A percentile compares a stretch with the other conserved stretches of the same genome.
Evolutionary conservation across 1,140 invertebrate species (phyloP).

Genomic region (Octopus sinensis): DNA sequence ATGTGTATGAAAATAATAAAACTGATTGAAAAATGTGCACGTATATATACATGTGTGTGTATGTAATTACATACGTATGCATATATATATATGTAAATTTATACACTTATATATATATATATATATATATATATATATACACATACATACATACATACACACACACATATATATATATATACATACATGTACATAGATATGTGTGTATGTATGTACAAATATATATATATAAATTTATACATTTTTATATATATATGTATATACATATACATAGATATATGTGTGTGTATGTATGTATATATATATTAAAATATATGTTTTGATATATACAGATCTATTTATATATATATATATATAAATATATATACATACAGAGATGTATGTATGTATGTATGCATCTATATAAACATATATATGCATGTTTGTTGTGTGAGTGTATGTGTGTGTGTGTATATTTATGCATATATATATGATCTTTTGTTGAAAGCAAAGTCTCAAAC

Average conservation of each 20-base stretch:
- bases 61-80: too few relatives aligned
- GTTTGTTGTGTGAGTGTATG: neutral
- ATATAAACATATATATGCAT: neutral
- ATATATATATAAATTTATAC: neutral
- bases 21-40: too few relatives aligned
- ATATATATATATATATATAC: neutral
- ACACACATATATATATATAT: neutral
- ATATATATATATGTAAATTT: too few relatives aligned
- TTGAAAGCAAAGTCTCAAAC: too few relatives aligned
- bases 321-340: neutral
- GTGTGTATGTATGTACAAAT: neutral
- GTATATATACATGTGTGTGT: too few relatives aligned
- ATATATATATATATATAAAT: conserved; percentile 11
- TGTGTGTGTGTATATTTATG: too few relatives aligned
- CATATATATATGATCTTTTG: too few relatives aligned
- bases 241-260: neutral
- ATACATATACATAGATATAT: neutral
- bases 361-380: neutral
- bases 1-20: too few relatives aligned
- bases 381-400: neutral
- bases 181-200: neutral
- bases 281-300: neutral
- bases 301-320: neutral
- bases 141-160: neutral
- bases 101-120: too few relatives aligned